Evolutionary conservation across 2,113 vertebrate species (phyloP), one percentile per base, ranked within the genome.

Genomic region (Anser brachyrhynchus): DNA sequence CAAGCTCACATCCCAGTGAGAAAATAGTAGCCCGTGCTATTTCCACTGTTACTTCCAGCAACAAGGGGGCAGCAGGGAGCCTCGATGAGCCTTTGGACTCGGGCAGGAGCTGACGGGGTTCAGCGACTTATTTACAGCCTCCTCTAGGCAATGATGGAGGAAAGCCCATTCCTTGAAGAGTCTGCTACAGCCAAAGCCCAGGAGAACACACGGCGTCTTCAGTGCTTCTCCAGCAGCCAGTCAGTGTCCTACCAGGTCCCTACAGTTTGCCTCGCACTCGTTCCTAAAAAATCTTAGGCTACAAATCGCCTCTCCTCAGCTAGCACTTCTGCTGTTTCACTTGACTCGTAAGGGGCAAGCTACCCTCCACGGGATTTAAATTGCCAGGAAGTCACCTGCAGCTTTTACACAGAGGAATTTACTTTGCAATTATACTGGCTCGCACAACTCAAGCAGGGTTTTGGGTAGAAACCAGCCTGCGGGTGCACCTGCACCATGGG

Each of bases 21-120:
- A 41, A 66, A 78, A 66, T 4, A 31, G 26, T 2, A 75, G 49
- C 11, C 54, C 10, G 37, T 18, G 13, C 10, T 41, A 26, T 79
- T 95, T 73, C 81, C 86, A 91, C 80, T 51, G 86, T 51, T 39
- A 25, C 35, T 93, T 96, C 74, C 81, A 95, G 93, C 96, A 72
- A 91, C 93, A 87, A 96, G 96, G 90, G 96, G 96, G 96, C 96
- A 96, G 96, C 95, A 96, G 74, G 96, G 96, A 96, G 95, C 95
- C 96, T 95, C 69, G 13, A 72, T 82, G 89, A 70, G 77, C 69
- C 74, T 75, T 75, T 22, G 46, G 61, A 31, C 37, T 15, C 6
- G 12, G 67, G 88, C 85, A 49, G 37, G 76, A 89, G 89, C 76
- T 64, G 73, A 4, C 23, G 31, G 37, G 72, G 35, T 69, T 51